Percentiles rank a stretch among this genome's conserved stretches.
Conservation (phyloP, 1,140 invertebrate species). For the Melipona quadrifasciata region DNA sequence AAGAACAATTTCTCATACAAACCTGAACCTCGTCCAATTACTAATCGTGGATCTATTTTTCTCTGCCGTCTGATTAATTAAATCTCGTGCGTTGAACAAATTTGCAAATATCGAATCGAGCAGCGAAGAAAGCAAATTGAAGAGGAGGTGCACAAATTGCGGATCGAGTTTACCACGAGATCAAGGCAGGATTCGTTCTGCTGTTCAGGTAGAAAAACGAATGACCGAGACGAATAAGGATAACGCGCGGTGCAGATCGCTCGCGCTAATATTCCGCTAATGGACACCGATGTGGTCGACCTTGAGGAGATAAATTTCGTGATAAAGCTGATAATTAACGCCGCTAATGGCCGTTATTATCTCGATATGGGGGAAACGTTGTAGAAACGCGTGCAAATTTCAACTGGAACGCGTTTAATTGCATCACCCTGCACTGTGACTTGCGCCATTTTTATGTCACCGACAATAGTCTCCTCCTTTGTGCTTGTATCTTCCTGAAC, state of each 20-base stretch:
- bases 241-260: neutral
- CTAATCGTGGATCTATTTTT: too few relatives aligned
- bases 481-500: neutral
- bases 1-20: too few relatives aligned
- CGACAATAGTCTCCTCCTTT: neutral
- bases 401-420: slow-evolving; percentile 22
- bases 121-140: too few relatives aligned
- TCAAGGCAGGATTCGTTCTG: neutral
- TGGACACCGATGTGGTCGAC: slow-evolving; percentile 26
- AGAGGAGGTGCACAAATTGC: too few relatives aligned
- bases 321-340: slow-evolving; percentile 49
- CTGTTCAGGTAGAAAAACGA: neutral
- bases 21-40: too few relatives aligned
- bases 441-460: neutral
- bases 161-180: neutral
- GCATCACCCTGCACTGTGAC: neutral
- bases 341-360: slow-evolving; percentile 42
- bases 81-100: too few relatives aligned
- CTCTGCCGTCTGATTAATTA: too few relatives aligned
- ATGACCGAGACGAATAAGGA: neutral
- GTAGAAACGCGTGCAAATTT: slow-evolving; percentile 27
- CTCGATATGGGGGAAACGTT: slow-evolving; percentile 32
- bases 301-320: slow-evolving; percentile 47
- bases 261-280: slow-evolving; percentile 31
- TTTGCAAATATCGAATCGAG: too few relatives aligned